Base-by-base conservation (phyloP, 2,113 vertebrate species). In the Sinosuthora webbiana region DNA sequence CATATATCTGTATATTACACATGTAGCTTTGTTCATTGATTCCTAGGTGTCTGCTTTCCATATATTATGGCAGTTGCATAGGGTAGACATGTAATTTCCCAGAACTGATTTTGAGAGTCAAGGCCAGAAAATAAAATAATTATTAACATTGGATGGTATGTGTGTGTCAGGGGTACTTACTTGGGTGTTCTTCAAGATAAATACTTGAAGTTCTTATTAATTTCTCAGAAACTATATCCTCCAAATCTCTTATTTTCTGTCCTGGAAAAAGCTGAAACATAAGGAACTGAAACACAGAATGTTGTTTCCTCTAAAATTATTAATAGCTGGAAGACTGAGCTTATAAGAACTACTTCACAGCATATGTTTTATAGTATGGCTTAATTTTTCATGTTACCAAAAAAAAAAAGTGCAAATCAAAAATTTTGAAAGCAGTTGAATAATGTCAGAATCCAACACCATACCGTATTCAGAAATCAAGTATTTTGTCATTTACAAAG, bases 401-500 rank as follows among this genome's bases (percentile, higher is more conserved):
- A 73, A 33, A 37, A 57, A 90, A 73, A 24, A 70, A 13, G 13
- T 39, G 37, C 42, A 78, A 93, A 86, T 68, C 7, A 31, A 25
- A 71, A 55, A 23, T 49, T 80, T 67, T 65, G 11, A 50, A 79
- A 65, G 21, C 21, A 82, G 3, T 6, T 79, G 52, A 86, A 57
- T 68, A 87, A 76, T 87, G 21, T 45, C 41, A 37, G n/a, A 56
- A 45, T 56, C 50, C 44, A 85, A 19, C 92, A 85, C 77, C 15
- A 27, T 76, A 7, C 20, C 57, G 18, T 62, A 87, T 79, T 82
- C 70, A 88, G 86, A 97, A 97, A 95, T 71, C 39, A 87, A 75
- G 44, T 78, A 71, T 65, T 94, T 93, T 91, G 30, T 76, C 49
- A 93, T 59, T 41, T 41, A 63, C 23, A 74, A 81, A 60, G 55